phyloP scores from a whole-genome alignment of 2,888 invertebrate species.

The Caenorhabditis auriculariae region DNA sequence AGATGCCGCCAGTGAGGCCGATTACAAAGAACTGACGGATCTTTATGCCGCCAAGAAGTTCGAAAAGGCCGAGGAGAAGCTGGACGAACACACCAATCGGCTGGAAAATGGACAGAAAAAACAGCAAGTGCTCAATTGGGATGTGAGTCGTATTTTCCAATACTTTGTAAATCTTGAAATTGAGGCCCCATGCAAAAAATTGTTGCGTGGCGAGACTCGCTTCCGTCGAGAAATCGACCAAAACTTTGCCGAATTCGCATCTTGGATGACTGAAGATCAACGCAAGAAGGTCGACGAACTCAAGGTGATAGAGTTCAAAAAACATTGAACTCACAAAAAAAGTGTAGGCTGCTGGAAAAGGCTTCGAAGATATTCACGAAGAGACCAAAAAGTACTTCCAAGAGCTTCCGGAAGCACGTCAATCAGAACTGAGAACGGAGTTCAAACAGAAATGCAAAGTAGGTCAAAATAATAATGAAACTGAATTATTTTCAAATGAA shows the following conservation, averaged over 20 bases:
- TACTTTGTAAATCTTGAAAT: too few relatives aligned
- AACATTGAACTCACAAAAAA: conserved; percentile 9
- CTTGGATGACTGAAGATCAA: conserved; percentile 44
- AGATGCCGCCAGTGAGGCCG: conserved; percentile 6
- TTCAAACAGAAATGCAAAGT: conserved; percentile 41
- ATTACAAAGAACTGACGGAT: conserved; percentile 23
- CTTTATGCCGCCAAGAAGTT: conserved; percentile 21
- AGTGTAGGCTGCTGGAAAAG: conserved; percentile 28
- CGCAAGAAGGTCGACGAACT: conserved; percentile 19
- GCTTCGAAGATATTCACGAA: conserved; percentile 32
- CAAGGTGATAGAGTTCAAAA: conserved; percentile 19
- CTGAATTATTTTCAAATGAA: too few relatives aligned
- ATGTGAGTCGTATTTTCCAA: too few relatives aligned
- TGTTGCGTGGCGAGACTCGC: not conserved
- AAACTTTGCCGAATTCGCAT: conserved; percentile 24
- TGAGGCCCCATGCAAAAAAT: too few relatives aligned
- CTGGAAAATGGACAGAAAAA: conserved; percentile 11
- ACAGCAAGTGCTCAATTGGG: too few relatives aligned
- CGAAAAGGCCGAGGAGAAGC: conserved; percentile 26
- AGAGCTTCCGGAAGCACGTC: conserved; percentile 27
- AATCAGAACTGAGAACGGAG: conserved; percentile 20
- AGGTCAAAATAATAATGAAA: too few relatives aligned
- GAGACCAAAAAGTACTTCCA: conserved; percentile 47
- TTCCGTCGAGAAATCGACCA: conserved; percentile 19
- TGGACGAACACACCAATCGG: conserved; percentile 28